phyloP scores from a whole-genome alignment of 2,888 invertebrate species.

The Parasteatoda lunata region DNA sequence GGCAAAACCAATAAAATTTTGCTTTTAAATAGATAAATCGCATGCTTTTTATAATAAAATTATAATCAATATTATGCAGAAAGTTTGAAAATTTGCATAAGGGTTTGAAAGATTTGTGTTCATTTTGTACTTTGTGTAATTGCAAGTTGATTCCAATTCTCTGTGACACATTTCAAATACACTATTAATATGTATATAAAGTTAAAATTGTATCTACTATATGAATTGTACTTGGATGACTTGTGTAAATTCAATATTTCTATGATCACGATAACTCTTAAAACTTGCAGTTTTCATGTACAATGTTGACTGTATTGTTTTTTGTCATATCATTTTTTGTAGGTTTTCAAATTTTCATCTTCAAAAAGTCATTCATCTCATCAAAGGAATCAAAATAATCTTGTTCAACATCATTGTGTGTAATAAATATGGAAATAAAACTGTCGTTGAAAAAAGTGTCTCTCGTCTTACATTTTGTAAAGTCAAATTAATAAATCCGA shows the following conservation, averaged over 20 bases:
- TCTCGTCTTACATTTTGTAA: no score
- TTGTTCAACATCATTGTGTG: conserved; percentile 64
- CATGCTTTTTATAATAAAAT: no score
- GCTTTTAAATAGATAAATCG: no score
- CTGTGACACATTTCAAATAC: no score
- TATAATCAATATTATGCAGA: no score
- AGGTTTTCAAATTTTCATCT: conserved; percentile 64
- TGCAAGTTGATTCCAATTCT: no score
- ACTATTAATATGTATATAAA: background rate
- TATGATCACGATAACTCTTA: conserved; percentile 1
- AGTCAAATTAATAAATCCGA: no score
- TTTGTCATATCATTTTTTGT: conserved; percentile 68
- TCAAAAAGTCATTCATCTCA: conserved; percentile 61
- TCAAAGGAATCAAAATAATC: conserved; percentile 62
- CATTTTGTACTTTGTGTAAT: no score
- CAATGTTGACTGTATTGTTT: conserved; percentile 50
- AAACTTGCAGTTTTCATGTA: conserved; percentile 1
- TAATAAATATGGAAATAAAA: conserved; percentile 68
- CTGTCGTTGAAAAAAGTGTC: conserved; percentile 5
- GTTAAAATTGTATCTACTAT: background rate
- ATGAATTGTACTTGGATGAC: background rate
- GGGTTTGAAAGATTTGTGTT: no score
- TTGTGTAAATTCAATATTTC: background rate
- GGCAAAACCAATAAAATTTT: no score
- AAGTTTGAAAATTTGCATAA: no score